A percentile compares a stretch with the other conserved stretches of the same genome.
These are phyloP conservation scores for Vanessa cardui DNA, from an alignment of 2,888 invertebrate genomes.

Conservation along the genomic window DNA sequence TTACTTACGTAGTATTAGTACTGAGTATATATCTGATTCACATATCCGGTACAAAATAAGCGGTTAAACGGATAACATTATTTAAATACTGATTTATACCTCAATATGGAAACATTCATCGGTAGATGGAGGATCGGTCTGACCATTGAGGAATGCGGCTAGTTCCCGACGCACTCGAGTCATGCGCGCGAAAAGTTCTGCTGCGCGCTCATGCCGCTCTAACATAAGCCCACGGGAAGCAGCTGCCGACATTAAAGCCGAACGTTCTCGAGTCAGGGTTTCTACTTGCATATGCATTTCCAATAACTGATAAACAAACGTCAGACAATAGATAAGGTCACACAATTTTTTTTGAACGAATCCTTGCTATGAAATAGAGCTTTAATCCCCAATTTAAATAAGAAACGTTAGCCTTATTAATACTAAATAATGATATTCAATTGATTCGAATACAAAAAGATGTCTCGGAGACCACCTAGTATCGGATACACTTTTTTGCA, in stretches of 20 bases:
- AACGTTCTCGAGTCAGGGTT: constrained; percentile 63
- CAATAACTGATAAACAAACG: constrained; percentile 52
- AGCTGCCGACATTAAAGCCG: constrained; percentile 64
- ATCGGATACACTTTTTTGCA: too few relatives aligned
- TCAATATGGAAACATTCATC: constrained; percentile 51
- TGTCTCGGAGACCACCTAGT: too few relatives aligned
- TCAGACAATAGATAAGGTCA: neutral
- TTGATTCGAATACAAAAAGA: too few relatives aligned
- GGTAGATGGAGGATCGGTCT: constrained; percentile 48
- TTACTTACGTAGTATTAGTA: too few relatives aligned
- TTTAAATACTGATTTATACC: constrained; percentile 42
- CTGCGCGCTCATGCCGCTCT: constrained; percentile 72
- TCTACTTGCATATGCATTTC: constrained; percentile 72
- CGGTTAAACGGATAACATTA: neutral
- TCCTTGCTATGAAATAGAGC: too few relatives aligned
- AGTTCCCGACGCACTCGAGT: constrained; percentile 64
- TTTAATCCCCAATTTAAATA: too few relatives aligned
- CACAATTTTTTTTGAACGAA: neutral
- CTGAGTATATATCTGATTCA: too few relatives aligned
- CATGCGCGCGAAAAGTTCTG: constrained; percentile 64
- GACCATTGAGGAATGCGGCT: constrained; percentile 55
- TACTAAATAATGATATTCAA: too few relatives aligned
- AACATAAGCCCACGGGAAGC: constrained; percentile 73
- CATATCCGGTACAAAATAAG: neutral
- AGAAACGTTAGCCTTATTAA: too few relatives aligned